phyloP scores from a whole-genome alignment of 1,140 invertebrate species.

The Rhopalosiphum maidis region DNA sequence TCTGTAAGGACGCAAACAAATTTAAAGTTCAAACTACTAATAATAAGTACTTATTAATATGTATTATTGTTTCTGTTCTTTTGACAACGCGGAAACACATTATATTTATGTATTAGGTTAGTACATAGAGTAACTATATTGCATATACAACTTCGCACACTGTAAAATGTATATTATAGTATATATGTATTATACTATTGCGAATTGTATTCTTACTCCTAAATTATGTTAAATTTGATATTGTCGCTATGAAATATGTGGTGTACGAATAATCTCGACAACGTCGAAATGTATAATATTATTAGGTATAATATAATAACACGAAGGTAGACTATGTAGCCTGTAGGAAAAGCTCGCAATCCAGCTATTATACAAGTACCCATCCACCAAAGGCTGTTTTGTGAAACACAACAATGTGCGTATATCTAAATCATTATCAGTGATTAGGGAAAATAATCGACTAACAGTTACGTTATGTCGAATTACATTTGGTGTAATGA shows the following conservation, averaged over 20 bases:
- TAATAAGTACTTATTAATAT: no score
- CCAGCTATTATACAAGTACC: neutral
- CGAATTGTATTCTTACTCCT: neutral
- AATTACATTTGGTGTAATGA: neutral
- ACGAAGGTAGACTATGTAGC: neutral
- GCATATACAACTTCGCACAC: neutral
- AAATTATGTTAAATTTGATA: neutral
- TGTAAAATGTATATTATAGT: neutral
- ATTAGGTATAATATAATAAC: neutral
- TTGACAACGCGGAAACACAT: neutral
- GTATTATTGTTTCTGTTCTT: neutral
- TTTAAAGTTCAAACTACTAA: no score
- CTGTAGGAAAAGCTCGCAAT: neutral
- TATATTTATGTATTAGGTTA: neutral
- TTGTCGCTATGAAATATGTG: neutral
- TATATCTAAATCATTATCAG: slow-evolving; percentile 2
- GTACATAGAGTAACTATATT: neutral
- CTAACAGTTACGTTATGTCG: neutral
- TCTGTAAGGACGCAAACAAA: no score
- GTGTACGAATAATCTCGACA: neutral
- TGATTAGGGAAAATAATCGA: neutral
- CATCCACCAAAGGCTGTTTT: neutral
- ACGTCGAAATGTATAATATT: neutral
- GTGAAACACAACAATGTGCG: neutral
- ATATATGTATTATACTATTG: neutral